These are phyloP conservation scores for Thalassaphorura encarpata DNA, from an alignment of 1,140 invertebrate genomes.

Conservation along the genomic window DNA sequence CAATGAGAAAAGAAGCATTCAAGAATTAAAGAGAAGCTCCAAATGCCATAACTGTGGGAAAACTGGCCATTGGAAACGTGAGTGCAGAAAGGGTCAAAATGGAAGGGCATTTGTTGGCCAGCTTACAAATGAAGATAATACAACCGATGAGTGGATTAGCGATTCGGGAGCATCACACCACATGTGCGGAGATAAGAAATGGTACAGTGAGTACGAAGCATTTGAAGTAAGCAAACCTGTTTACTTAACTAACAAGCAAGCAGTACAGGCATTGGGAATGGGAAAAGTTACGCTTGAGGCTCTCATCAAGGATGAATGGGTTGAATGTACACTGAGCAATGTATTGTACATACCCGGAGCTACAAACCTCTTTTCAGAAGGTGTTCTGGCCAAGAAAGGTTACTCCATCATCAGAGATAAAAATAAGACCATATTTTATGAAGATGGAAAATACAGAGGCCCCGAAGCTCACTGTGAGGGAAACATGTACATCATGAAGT, in stretches of 20 bases:
- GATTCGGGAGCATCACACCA: constrained; percentile 16
- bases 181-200: constrained; percentile 6
- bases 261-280: neutral
- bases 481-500: neutral
- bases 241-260: neutral
- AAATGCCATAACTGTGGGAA: neutral
- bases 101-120: too few relatives aligned
- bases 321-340: neutral
- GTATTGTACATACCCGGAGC: constrained; percentile 13
- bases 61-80: neutral
- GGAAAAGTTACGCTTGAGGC: constrained; percentile 9
- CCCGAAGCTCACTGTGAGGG: neutral
- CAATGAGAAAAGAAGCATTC: neutral
- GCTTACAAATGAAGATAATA: too few relatives aligned
- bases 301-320: constrained; percentile 1
- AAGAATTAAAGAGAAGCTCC: neutral
- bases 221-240: neutral
- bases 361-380: constrained; percentile 11
- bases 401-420: neutral
- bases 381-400: constrained; percentile 5
- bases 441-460: neutral
- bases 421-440: neutral
- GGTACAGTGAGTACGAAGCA: constrained; percentile 4
- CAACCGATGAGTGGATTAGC: constrained; percentile 8
- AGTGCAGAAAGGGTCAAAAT: too few relatives aligned